Evolutionary conservation across 2,113 vertebrate genomes (phyloP), one percentile per base, ranked within the genome.

Genomic region (Misgurnus mizolepis): DNA sequence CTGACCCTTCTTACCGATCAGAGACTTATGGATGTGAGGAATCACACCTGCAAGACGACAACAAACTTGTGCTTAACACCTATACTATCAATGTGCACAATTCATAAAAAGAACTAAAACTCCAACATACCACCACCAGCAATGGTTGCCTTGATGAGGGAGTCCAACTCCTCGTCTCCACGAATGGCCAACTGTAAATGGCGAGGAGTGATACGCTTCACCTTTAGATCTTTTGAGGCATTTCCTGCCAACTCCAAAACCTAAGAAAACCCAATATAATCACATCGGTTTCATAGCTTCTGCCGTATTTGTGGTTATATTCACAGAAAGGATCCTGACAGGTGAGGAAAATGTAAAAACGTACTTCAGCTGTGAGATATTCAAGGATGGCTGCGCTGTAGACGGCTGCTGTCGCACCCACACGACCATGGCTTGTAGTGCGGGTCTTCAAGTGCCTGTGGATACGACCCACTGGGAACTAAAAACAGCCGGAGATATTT

Each of bases 1-100:
- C 76, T 99, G 97, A 67, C 97, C 98, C 91, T 99, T 99, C 95
- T 99, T 99, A 64, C 98, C 97, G 50, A 98, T 99, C 88, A 99
- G 95, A 87, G 98, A 99, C 92, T 99, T 99, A 91, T 99, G 98
- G 93, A 99, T 99, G 89, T 99, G 98, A 55, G 98, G 98, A 86
- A 99, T 99, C 82, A 99, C 97, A 89, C 97, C 97, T 99, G 86
- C 17, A 88, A 78, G 77, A 15, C 18, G 15, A 41, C 22, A 49
- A 64, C 22, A 62, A 64, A 62, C 15, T 81, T 5, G 41, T 3
- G 49, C 8, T 55, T 4, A 60, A 22, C 7, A 43, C 45, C 18
- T 41, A 34, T 2, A 34, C 14, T 7, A 43, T 41, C 17, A 74
- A 39, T 4, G 6, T 3, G 22, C 5, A 61, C 22, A 41, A 41